Percentiles rank a stretch among this genome's conserved stretches.
phyloP scores from a whole-genome alignment of 2,113 vertebrate genomes.

The Ursus arctos region DNA sequence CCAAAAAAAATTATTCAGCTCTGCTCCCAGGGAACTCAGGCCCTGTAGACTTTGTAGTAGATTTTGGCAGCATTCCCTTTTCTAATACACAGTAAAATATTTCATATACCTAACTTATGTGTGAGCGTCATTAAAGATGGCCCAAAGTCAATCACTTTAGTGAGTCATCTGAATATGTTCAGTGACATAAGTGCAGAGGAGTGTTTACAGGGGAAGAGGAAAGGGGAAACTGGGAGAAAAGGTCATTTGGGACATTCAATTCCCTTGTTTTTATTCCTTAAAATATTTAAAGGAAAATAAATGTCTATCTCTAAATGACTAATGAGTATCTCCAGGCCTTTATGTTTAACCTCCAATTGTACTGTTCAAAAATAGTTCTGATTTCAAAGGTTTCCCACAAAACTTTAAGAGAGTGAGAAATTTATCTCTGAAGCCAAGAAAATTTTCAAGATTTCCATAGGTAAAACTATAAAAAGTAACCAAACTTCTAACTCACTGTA shows the following conservation, averaged over 20 bases:
- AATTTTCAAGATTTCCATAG: slow-evolving; percentile 51
- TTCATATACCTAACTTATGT: slow-evolving; percentile 55
- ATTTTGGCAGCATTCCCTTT: slow-evolving; percentile 73
- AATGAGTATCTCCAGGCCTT: neutral
- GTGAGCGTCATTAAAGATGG: slow-evolving; percentile 4
- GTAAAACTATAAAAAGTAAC: slow-evolving; percentile 25
- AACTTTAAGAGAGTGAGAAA: slow-evolving; percentile 31
- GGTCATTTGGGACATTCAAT: neutral
- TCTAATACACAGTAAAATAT: slow-evolving; percentile 45
- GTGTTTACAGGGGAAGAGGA: neutral
- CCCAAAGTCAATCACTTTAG: neutral
- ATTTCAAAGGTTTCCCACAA: slow-evolving; percentile 45
- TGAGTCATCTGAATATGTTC: neutral
- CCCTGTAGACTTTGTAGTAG: neutral
- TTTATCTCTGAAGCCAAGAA: slow-evolving; percentile 34
- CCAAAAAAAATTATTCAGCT: slow-evolving; percentile 58
- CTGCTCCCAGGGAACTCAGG: slow-evolving; percentile 56
- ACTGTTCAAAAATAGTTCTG: slow-evolving; percentile 23
- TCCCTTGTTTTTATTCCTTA: neutral
- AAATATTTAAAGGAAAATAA: slow-evolving; percentile 45
- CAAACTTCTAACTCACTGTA: neutral
- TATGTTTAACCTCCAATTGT: neutral
- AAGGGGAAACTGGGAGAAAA: neutral
- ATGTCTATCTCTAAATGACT: neutral
- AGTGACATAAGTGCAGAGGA: slow-evolving; percentile 25